Percentiles rank a stretch among this genome's conserved stretches.
These are phyloP conservation scores for Oostethus manadensis DNA, from an alignment of 2,113 vertebrate genomes.

Conservation along the genomic window DNA sequence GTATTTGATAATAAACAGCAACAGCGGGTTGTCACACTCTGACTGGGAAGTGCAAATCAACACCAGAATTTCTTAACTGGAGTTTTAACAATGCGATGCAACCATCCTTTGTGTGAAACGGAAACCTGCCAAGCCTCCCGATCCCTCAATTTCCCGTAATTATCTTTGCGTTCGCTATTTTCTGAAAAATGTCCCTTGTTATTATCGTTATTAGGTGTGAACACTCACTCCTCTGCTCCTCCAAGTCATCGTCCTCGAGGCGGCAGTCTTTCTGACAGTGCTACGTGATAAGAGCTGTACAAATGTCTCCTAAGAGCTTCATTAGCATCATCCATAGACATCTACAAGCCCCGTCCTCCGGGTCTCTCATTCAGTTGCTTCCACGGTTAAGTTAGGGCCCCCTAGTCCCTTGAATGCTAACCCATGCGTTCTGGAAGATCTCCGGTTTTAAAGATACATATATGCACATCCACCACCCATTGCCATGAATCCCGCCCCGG, in stretches of 20 bases:
- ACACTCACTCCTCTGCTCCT: neutral
- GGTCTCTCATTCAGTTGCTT: slow-evolving; percentile 5
- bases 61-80: slow-evolving; percentile 35
- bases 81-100: slow-evolving; percentile 7
- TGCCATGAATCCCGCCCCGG: slow-evolving; percentile 18
- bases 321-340: slow-evolving; percentile 19
- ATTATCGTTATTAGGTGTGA: too few relatives aligned
- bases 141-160: too few relatives aligned
- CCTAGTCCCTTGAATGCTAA: slow-evolving; percentile 8
- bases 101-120: slow-evolving; percentile 3
- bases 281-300: slow-evolving; percentile 12
- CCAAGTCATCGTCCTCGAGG: neutral
- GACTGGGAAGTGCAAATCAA: slow-evolving; percentile 52
- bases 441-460: slow-evolving; percentile 7
- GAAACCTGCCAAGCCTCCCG: too few relatives aligned
- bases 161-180: too few relatives aligned
- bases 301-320: slow-evolving; percentile 25
- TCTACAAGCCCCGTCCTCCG: slow-evolving; percentile 8
- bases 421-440: slow-evolving; percentile 24
- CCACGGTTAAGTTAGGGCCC: neutral
- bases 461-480: slow-evolving; percentile 12
- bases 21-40: slow-evolving; percentile 22
- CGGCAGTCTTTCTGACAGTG: neutral
- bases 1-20: slow-evolving; percentile 35
- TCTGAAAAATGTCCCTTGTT: too few relatives aligned